phyloP scores from a whole-genome alignment of 2,797 vertebrate genomes.

The Melanotaenia maccullochi region DNA sequence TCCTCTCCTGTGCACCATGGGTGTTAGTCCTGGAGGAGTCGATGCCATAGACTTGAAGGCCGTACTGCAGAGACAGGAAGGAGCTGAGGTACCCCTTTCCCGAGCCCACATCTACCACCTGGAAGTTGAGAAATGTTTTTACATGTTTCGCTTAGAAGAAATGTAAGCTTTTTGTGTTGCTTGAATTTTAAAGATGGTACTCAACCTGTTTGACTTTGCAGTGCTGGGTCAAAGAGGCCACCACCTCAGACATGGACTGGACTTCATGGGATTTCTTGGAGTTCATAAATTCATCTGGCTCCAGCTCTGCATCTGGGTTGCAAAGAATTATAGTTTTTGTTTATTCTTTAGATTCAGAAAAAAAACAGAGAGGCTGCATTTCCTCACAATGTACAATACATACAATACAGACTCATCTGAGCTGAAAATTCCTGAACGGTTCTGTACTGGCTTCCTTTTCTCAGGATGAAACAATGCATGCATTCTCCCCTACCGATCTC shows the following conservation, averaged over 20 bases:
- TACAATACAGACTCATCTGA: neutral
- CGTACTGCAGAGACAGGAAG: slow-evolving; percentile 92
- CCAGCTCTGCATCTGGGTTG: slow-evolving; percentile 75
- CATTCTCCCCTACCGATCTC: slow-evolving; percentile 46
- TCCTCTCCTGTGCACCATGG: slow-evolving; percentile 92
- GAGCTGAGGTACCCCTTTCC: slow-evolving; percentile 98
- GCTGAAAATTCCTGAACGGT: slow-evolving; percentile 3
- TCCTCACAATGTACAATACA: neutral
- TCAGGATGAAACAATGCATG: slow-evolving; percentile 19
- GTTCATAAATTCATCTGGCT: slow-evolving; percentile 93
- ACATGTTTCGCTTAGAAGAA: neutral
- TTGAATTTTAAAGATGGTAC: slow-evolving; percentile 2
- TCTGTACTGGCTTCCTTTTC: slow-evolving; percentile 23
- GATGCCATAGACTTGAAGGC: slow-evolving; percentile 93
- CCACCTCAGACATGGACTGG: slow-evolving; percentile 91
- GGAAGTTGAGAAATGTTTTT: neutral
- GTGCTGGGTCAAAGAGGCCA: slow-evolving; percentile 82
- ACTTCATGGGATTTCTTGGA: slow-evolving; percentile 98
- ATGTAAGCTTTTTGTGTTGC: neutral
- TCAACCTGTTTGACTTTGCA: slow-evolving; percentile 90
- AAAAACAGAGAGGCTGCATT: neutral
- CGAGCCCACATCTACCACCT: slow-evolving; percentile 97
- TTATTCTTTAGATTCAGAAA: neutral
- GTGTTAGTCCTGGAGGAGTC: slow-evolving; percentile 95
- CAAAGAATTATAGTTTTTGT: neutral